Conservation (phyloP, 37 sponge, comb jelly and placozoan genomes). For the Haliclona indistincta region DNA sequence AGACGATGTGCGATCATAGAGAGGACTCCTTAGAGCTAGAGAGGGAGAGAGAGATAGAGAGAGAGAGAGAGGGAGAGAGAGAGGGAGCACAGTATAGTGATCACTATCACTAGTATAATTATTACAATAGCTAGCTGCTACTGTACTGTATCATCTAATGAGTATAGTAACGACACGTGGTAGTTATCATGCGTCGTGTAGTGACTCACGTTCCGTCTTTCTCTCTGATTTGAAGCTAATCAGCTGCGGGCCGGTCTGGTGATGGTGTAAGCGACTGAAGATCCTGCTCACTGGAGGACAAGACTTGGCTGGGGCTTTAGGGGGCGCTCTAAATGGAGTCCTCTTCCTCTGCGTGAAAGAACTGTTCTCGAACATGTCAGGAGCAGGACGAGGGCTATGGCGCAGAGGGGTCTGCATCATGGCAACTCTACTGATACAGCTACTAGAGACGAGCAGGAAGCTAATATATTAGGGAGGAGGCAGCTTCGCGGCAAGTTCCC, state of each 20-base stretch:
- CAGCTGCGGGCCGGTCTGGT: slow-evolving; percentile 9
- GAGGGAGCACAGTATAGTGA: neutral
- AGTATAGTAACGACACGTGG: neutral
- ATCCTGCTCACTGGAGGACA: slow-evolving; percentile 79
- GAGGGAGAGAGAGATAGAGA: neutral
- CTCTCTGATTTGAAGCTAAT: slow-evolving; percentile 68
- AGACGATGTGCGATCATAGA: slow-evolving; percentile 25
- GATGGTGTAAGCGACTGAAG: slow-evolving; percentile 17
- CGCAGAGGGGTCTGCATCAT: too few relatives aligned
- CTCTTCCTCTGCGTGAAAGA: slow-evolving; percentile 68
- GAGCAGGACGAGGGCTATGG: slow-evolving; percentile 41
- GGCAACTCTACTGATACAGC: too few relatives aligned
- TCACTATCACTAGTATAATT: neutral
- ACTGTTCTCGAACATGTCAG: slow-evolving; percentile 10
- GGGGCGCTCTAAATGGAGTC: slow-evolving; percentile 75
- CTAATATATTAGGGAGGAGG: too few relatives aligned
- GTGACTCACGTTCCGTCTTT: slow-evolving; percentile 5
- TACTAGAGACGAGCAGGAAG: too few relatives aligned
- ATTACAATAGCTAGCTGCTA: neutral
- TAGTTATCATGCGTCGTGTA: neutral
- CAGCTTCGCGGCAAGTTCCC: too few relatives aligned
- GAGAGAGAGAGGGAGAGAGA: neutral
- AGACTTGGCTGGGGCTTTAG: slow-evolving; percentile 65
- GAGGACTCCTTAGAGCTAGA: slow-evolving; percentile 29
- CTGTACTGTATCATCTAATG: neutral